Percentiles rank a stretch among this genome's conserved stretches.
phyloP scores from a whole-genome alignment of 2,888 invertebrate genomes.

The Drosophila mimetica region DNA sequence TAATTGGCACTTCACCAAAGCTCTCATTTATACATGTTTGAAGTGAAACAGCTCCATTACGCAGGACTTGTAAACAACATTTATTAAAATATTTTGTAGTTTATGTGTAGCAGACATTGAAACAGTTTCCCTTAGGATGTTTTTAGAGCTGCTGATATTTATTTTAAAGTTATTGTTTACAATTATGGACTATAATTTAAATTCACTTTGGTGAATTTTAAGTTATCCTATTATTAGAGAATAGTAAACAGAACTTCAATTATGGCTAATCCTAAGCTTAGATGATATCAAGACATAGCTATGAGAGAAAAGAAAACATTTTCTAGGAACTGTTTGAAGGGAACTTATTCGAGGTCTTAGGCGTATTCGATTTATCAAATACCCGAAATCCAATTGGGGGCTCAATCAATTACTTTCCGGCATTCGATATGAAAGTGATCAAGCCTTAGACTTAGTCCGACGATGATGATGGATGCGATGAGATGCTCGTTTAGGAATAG shows the following conservation, averaged over 20 bases:
- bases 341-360: conserved; percentile 31
- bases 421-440: conserved; percentile 44
- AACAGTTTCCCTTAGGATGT: neutral
- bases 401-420: conserved; percentile 77
- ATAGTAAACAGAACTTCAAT: conserved; percentile 18
- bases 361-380: conserved; percentile 56
- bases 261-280: conserved; percentile 15
- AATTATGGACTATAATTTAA: conserved; percentile 9
- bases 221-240: conserved; percentile 6
- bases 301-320: conserved; percentile 13
- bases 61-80: conserved; percentile 36
- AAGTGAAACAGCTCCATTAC: neutral
- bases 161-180: conserved; percentile 1
- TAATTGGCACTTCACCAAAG: neutral
- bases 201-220: neutral
- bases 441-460: conserved; percentile 23
- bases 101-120: neutral
- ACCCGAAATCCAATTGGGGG: conserved; percentile 75
- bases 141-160: conserved; percentile 9
- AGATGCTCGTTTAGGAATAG: conserved; percentile 7
- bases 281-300: conserved; percentile 10
- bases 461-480: conserved; percentile 5
- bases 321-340: conserved; percentile 30
- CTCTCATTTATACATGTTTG: neutral
- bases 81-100: conserved; percentile 29